Evolutionary conservation across 2,888 invertebrate species (phyloP).

Genomic region (Exephanes ischioxanthus): DNA sequence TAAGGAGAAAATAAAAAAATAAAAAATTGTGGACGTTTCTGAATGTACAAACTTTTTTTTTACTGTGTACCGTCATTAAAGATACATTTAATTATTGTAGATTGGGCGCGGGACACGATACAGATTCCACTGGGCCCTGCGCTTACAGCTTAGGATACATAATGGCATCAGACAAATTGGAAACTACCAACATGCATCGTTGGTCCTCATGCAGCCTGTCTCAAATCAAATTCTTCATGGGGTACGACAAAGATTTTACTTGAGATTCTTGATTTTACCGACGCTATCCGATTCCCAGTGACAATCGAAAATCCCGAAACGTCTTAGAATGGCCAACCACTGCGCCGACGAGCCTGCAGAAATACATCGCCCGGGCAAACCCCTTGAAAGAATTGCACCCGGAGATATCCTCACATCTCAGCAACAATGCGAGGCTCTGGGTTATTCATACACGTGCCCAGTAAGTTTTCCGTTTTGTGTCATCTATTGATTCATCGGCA

Average conservation of each 20-base stretch:
- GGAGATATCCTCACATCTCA: background rate
- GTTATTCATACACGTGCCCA: background rate
- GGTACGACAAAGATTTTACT: background rate
- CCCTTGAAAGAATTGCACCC: background rate
- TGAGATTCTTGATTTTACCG: background rate
- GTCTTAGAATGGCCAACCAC: background rate
- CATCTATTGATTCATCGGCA: background rate
- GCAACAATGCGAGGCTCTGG: background rate
- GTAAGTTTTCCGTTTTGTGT: background rate
- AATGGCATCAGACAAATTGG: background rate
- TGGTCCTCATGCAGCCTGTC: constrained; percentile 11
- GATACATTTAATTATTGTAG: background rate
- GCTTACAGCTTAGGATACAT: background rate
- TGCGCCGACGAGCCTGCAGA: background rate
- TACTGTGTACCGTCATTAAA: background rate
- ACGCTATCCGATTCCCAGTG: background rate
- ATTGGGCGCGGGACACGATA: constrained; percentile 9
- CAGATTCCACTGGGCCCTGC: background rate
- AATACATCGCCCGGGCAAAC: background rate
- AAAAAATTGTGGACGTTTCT: too few relatives aligned
- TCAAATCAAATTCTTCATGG: background rate
- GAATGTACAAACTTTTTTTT: too few relatives aligned
- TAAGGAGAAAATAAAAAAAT: too few relatives aligned
- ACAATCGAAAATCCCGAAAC: background rate
- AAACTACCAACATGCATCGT: background rate